A percentile compares a stretch with the other conserved stretches of the same genome.
These are phyloP conservation scores for Zygothrica quintamaculata DNA, from an alignment of 2,888 invertebrate genomes.

Conservation along the genomic window DNA sequence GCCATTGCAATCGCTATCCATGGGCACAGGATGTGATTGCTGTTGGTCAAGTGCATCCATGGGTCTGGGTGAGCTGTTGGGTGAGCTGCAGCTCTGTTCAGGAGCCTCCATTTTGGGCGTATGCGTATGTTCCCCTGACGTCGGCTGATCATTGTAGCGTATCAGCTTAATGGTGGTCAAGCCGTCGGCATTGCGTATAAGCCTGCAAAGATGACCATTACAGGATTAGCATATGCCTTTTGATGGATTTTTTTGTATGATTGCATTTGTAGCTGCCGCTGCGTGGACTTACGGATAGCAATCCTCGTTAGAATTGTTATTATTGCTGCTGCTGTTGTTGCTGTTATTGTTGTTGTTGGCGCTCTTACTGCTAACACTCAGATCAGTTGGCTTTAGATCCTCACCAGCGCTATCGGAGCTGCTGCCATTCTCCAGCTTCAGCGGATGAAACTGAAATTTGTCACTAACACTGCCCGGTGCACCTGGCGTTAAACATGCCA, in stretches of 20 bases:
- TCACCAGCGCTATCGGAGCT: slow-evolving; percentile 83
- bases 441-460: slow-evolving; percentile 83
- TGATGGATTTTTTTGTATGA: slow-evolving; percentile 8
- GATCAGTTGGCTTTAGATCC: slow-evolving; percentile 89
- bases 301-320: slow-evolving; percentile 71
- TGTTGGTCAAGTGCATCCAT: slow-evolving; percentile 61
- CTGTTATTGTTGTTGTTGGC: slow-evolving; percentile 52
- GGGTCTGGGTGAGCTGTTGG: slow-evolving; percentile 49
- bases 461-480: slow-evolving; percentile 49
- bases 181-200: slow-evolving; percentile 85
- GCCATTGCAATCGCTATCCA: slow-evolving; percentile 68
- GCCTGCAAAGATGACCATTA: slow-evolving; percentile 64
- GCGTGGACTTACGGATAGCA: slow-evolving; percentile 84
- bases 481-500: slow-evolving; percentile 58
- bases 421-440: slow-evolving; percentile 78
- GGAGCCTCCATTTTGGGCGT: slow-evolving; percentile 54
- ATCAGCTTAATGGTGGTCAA: slow-evolving; percentile 84
- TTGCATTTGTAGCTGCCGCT: background rate
- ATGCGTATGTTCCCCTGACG: slow-evolving; percentile 16
- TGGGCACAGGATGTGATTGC: slow-evolving; percentile 50
- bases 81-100: slow-evolving; percentile 24
- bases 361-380: slow-evolving; percentile 85
- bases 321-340: slow-evolving; percentile 70
- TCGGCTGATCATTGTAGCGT: slow-evolving; percentile 76
- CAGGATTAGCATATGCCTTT: slow-evolving; percentile 34